Evolutionary conservation across 2,113 vertebrate species (phyloP).

Genomic region (Rhinolophus ferrumequinum): DNA sequence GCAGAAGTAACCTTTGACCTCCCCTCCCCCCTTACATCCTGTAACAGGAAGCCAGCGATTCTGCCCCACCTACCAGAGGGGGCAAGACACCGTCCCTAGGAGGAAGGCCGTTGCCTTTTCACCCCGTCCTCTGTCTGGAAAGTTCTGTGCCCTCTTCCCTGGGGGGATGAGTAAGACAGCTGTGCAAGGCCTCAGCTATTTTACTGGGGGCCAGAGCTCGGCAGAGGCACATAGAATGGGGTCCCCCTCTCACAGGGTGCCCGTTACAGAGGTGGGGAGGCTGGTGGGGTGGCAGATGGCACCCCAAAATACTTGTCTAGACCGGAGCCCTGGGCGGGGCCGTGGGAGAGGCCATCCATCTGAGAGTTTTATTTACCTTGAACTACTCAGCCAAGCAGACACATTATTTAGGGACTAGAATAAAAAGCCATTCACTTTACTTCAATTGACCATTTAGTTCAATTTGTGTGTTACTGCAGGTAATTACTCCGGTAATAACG

Average conservation of each 20-base stretch:
- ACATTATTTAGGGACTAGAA: slow-evolving; percentile 86
- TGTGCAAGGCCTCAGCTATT: fast-evolving
- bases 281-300: background rate
- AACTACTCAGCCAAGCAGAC: slow-evolving; percentile 83
- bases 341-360: slow-evolving; percentile 58
- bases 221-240: fast-evolving
- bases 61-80: slow-evolving; percentile 57
- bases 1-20: slow-evolving; percentile 50
- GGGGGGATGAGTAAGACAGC: background rate
- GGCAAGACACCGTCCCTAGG: background rate
- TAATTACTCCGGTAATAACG: slow-evolving; percentile 86
- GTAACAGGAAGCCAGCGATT: slow-evolving; percentile 59
- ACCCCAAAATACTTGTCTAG: background rate
- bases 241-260: background rate
- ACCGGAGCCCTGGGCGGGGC: background rate
- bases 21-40: slow-evolving; percentile 61
- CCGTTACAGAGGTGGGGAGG: background rate
- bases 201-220: background rate
- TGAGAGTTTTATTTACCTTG: slow-evolving; percentile 85
- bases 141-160: slow-evolving; percentile 33
- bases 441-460: slow-evolving; percentile 88
- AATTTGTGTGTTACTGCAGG: slow-evolving; percentile 87
- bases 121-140: slow-evolving; percentile 55
- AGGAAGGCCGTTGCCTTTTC: slow-evolving; percentile 40
- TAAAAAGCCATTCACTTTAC: slow-evolving; percentile 87